Evolutionary conservation across 2,888 invertebrate species (phyloP), one percentile per base, ranked within the genome.

Genomic region (Portevinia maculata): DNA sequence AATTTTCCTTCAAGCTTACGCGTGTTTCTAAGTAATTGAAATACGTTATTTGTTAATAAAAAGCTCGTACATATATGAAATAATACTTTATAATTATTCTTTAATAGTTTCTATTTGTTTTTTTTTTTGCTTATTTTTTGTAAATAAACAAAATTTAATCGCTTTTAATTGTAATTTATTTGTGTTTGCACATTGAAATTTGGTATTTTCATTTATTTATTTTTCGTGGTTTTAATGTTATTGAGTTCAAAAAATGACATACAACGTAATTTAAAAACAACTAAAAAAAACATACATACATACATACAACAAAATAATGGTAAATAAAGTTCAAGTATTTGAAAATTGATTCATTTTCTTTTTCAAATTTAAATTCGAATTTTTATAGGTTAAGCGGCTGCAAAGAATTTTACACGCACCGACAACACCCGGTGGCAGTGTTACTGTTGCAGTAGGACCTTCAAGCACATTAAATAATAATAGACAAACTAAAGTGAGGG

Each of bases 341-440:
- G 44, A 67, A 59, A 59, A 67, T 67, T 75, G 55, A 78, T 84
- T 84, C 85, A 78, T 86, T 76, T 70, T 57, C 67, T 57, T 76
- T 85, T 67, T 85, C 78, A 81, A 85, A 75, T 85, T 73, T 81
- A 17, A 53, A 74, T 64, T 67, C 73, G 57, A 79, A 84, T 83
- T 84, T 84, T 85, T 87, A 86, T 89, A 95, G 95, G 95, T 95
- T 92, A 93, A 95, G 93, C 95, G 95, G 92, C 93, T 95, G 91
- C 94, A 94, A 92, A 93, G 95, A 91, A 95, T 94, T 89, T 94
- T 95, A 91, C 95, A 95, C 92, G 95, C 95, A 86, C 89, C 90
- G 86, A 87, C 90, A 87, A 88, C 88, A 86, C 87, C 88, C 84
- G 89, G 88, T 86, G 89, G 89, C 87, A 89, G 89, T 89, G 89